Evolutionary conservation across 2,797 vertebrate species (phyloP).

Genomic region (Poecilia velifera): DNA sequence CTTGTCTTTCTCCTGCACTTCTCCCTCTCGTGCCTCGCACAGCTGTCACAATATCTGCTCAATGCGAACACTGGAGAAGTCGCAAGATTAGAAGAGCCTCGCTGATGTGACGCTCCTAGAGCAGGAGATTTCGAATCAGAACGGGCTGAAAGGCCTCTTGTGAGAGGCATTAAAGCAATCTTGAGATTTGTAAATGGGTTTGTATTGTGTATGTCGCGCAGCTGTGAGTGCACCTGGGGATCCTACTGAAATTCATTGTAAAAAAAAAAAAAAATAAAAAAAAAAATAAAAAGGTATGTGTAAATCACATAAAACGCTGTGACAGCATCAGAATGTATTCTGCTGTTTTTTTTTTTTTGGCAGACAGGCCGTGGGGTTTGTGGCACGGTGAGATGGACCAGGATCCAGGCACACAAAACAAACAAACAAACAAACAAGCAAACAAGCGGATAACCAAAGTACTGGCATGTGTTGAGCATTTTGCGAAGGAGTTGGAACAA

Average conservation of each 20-base stretch:
- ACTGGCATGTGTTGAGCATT: constrained; percentile 63
- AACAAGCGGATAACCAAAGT: constrained; percentile 61
- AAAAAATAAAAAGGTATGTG: constrained; percentile 22
- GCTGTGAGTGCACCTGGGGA: constrained; percentile 36
- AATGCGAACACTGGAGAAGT: constrained; percentile 43
- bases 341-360: constrained; percentile 45
- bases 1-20: constrained; percentile 54
- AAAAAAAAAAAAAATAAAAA: constrained; percentile 5
- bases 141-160: constrained; percentile 57
- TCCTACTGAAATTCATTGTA: constrained; percentile 52
- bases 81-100: constrained; percentile 42
- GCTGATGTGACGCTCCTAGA: constrained; percentile 60
- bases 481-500: constrained; percentile 41
- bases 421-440: constrained; percentile 37
- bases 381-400: constrained; percentile 51
- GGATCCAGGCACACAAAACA: constrained; percentile 23
- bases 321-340: constrained; percentile 32
- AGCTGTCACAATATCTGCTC: constrained; percentile 76
- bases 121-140: constrained; percentile 59
- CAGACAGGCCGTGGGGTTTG: constrained; percentile 63
- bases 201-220: constrained; percentile 16
- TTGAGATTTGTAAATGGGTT: constrained; percentile 55
- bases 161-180: constrained; percentile 59
- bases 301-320: constrained; percentile 10
- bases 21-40: constrained; percentile 41